These are phyloP conservation scores for Bhutanitis thaidina DNA, from an alignment of 2,888 invertebrate genomes.

Conservation along the genomic window DNA sequence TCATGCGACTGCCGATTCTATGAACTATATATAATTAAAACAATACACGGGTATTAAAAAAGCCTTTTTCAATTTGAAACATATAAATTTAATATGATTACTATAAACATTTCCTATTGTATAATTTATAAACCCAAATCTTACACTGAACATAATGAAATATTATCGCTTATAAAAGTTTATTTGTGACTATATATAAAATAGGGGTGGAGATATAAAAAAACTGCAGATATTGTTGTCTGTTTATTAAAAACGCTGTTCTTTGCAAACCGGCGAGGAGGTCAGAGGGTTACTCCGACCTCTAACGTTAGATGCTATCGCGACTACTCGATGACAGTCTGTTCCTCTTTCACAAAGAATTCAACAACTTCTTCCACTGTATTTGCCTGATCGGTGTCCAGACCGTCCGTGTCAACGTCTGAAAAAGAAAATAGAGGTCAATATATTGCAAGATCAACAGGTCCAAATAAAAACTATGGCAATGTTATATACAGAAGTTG, in stretches of 20 bases:
- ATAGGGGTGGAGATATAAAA: conserved; percentile 51
- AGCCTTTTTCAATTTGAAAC: conserved; percentile 67
- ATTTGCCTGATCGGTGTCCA: conserved; percentile 91
- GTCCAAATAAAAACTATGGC: no score
- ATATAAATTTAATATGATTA: conserved; percentile 76
- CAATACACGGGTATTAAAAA: conserved; percentile 58
- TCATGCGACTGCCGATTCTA: background rate
- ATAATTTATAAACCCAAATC: conserved; percentile 64
- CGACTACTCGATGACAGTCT: conserved; percentile 87
- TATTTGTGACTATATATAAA: conserved; percentile 37
- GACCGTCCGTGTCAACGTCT: conserved; percentile 97
- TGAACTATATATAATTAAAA: background rate
- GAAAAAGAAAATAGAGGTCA: conserved; percentile 29
- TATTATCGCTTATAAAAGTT: conserved; percentile 27
- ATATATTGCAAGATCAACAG: no score
- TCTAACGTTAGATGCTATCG: conserved; percentile 48
- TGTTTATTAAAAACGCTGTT: conserved; percentile 41
- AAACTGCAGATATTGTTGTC: conserved; percentile 41
- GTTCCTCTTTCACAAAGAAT: conserved; percentile 98
- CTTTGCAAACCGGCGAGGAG: conserved; percentile 30
- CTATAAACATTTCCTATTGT: conserved; percentile 74
- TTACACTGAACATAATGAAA: conserved; percentile 58
- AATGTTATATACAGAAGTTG: no score
- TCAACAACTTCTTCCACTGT: conserved; percentile 97
- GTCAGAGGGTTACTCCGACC: conserved; percentile 52